Percentiles rank a stretch among this genome's conserved stretches.
Conservation (phyloP, 1,140 invertebrate species). For the Bradysia coprophila region DNA sequence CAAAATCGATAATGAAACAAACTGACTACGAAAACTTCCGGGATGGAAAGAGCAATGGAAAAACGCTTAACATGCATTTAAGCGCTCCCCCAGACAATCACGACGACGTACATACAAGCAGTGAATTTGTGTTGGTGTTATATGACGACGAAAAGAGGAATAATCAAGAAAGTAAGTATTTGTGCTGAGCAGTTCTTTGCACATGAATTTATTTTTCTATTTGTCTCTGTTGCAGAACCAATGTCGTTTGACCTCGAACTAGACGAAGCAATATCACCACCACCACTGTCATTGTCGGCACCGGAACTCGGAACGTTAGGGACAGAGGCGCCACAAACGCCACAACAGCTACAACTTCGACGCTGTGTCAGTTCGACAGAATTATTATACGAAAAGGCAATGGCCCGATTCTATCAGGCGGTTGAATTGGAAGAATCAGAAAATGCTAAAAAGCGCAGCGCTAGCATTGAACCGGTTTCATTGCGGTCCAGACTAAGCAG, state of each 20-base stretch:
- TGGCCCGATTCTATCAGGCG: slow-evolving; percentile 58
- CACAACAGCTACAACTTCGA: slow-evolving; percentile 33
- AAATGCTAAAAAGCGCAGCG: slow-evolving; percentile 16
- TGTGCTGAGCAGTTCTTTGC: neutral
- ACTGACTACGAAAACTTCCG: neutral
- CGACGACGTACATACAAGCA: slow-evolving; percentile 27
- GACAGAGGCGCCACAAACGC: slow-evolving; percentile 26
- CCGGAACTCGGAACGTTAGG: slow-evolving; percentile 44
- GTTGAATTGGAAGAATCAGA: slow-evolving; percentile 48
- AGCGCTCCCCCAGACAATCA: neutral
- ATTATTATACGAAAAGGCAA: slow-evolving; percentile 54
- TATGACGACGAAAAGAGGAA: slow-evolving; percentile 36
- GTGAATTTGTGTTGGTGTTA: slow-evolving; percentile 63
- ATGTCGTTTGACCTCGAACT: slow-evolving; percentile 25
- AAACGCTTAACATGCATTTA: slow-evolving; percentile 1
- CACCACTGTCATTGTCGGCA: slow-evolving; percentile 56
- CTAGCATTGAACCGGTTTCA: neutral
- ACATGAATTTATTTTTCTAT: too few relatives aligned
- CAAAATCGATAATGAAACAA: neutral
- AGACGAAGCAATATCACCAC: slow-evolving; percentile 36
- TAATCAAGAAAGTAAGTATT: slow-evolving; percentile 25
- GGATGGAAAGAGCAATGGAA: neutral
- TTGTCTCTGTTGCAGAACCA: slow-evolving; percentile 11
- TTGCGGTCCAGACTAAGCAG: neutral
- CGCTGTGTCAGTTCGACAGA: slow-evolving; percentile 64